phyloP scores from a whole-genome alignment of 2,113 vertebrate genomes.

The Tupaia chinensis region DNA sequence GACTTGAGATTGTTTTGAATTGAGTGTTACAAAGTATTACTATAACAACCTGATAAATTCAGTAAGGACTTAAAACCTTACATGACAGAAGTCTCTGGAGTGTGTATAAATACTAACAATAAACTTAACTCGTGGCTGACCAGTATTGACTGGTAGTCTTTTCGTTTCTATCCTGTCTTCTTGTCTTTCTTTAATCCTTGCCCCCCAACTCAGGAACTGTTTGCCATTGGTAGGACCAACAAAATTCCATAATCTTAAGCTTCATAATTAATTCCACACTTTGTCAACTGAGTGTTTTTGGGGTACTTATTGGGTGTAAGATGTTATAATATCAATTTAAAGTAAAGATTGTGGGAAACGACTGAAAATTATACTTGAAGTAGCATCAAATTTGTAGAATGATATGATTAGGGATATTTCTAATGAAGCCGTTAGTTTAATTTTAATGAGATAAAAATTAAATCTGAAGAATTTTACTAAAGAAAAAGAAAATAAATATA shows the following conservation, averaged over 20 bases:
- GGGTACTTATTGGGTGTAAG: not conserved
- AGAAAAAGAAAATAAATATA: not conserved
- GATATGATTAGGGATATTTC: not conserved
- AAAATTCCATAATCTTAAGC: not conserved
- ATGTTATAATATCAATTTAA: not conserved
- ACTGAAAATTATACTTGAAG: not conserved
- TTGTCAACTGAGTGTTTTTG: not conserved
- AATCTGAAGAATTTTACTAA: not conserved
- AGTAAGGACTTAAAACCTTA: too few relatives aligned
- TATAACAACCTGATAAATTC: too few relatives aligned
- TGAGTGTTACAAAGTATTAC: too few relatives aligned
- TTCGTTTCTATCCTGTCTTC: too few relatives aligned
- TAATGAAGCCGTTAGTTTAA: not conserved
- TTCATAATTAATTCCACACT: not conserved
- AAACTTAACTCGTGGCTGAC: too few relatives aligned
- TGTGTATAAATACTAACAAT: too few relatives aligned
- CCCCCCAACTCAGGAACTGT: too few relatives aligned
- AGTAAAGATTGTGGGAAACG: not conserved
- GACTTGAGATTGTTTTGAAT: too few relatives aligned
- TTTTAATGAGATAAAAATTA: not conserved
- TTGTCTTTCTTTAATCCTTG: too few relatives aligned
- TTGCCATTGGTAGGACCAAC: too few relatives aligned
- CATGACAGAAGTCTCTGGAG: too few relatives aligned
- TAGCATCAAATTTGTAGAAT: not conserved
- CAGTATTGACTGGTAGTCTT: too few relatives aligned